A percentile compares a stretch with the other conserved stretches of the same genome.
Evolutionary conservation across 2,888 invertebrate species (phyloP).

Genomic region (Drosophila rubida): DNA sequence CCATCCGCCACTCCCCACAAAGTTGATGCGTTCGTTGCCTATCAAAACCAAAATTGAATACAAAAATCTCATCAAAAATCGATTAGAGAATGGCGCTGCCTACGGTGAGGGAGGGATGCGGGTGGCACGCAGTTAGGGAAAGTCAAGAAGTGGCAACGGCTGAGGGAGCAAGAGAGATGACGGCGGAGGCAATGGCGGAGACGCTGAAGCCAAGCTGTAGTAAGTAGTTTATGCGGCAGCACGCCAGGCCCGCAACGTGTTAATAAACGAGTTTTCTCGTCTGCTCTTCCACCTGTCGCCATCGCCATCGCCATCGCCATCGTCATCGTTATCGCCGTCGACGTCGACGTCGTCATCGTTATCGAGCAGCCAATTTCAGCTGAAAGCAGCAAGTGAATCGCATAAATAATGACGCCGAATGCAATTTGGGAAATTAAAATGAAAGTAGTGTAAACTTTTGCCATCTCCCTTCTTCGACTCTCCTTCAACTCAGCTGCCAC

Average conservation of each 20-base stretch:
- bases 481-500: not conserved
- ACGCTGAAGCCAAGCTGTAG: constrained; percentile 14
- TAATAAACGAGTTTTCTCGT: constrained; percentile 61
- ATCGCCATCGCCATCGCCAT: constrained; percentile 2
- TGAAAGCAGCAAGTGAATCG: constrained; percentile 46
- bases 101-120: constrained; percentile 8
- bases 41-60: constrained; percentile 76
- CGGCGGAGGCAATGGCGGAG: too few species aligned
- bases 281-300: constrained; percentile 30
- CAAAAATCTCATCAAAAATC: constrained; percentile 78
- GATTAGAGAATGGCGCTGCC: constrained; percentile 62
- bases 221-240: constrained; percentile 46
- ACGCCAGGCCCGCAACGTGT: constrained; percentile 49
- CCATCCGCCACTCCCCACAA: constrained; percentile 8
- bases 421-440: constrained; percentile 75
- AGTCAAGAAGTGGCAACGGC: not conserved
- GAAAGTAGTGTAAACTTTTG: constrained; percentile 51
- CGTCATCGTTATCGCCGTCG: not conserved
- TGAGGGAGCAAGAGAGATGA: not conserved
- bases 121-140: too few species aligned
- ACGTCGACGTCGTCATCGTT: constrained; percentile 29
- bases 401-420: constrained; percentile 54
- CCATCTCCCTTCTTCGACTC: not conserved
- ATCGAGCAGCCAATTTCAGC: constrained; percentile 39
- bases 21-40: constrained; percentile 59